phyloP scores from a whole-genome alignment of 1,140 invertebrate species.

The Cephus cinctus region DNA sequence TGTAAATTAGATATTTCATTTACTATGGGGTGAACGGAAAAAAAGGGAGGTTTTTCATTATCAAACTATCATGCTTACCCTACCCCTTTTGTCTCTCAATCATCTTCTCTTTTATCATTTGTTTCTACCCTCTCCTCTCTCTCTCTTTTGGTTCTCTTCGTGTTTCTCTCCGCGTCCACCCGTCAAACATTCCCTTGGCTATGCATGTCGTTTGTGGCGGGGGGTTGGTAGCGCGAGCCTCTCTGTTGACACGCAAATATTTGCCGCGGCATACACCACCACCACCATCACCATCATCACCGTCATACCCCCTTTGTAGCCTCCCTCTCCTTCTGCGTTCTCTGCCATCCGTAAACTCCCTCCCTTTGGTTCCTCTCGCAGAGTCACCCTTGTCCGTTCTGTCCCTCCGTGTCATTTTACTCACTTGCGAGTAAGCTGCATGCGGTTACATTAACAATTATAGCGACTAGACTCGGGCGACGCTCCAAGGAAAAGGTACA shows the following conservation, averaged over 20 bases:
- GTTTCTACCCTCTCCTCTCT: too few relatives aligned
- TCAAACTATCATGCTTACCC: not conserved
- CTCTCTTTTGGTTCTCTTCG: conserved; percentile 1
- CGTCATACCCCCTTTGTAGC: conserved; percentile 15
- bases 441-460: not conserved
- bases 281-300: conserved; percentile 37
- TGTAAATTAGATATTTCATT: too few relatives aligned
- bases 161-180: conserved; percentile 20
- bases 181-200: conserved; percentile 28
- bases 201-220: conserved; percentile 40
- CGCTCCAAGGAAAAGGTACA: not conserved
- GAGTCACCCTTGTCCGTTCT: not conserved
- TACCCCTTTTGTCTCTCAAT: not conserved
- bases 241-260: conserved; percentile 52
- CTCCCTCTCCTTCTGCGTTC: too few relatives aligned
- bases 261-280: conserved; percentile 48
- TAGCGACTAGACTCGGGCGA: not conserved
- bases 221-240: conserved; percentile 35
- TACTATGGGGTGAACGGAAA: not conserved
- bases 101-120: too few relatives aligned
- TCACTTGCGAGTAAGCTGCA: not conserved
- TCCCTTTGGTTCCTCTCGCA: too few relatives aligned
- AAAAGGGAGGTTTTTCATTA: not conserved
- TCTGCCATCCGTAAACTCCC: too few relatives aligned
- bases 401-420: too few relatives aligned